Percentiles rank a stretch among this genome's conserved stretches.
Conservation (phyloP, 2,113 vertebrate species). For the Neodontobutis hainanensis region DNA sequence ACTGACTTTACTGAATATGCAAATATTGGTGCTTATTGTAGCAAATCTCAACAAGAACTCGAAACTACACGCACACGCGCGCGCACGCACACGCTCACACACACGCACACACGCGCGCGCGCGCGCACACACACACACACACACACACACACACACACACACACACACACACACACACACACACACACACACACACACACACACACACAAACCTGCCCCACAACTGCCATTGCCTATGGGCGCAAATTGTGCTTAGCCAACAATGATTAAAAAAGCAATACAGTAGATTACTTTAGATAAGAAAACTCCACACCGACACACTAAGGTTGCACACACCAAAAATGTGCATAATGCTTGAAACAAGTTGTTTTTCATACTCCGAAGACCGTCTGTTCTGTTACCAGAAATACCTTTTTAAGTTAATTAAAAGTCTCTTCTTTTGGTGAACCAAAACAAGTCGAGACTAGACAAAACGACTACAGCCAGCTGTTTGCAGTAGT, state of each 20-base stretch:
- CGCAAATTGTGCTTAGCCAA: constrained; percentile 7
- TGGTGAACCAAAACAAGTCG: not conserved
- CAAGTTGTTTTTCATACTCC: not conserved
- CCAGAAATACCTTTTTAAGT: not conserved
- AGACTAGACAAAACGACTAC: not conserved
- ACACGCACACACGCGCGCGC: too few relatives aligned
- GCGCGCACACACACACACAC: too few relatives aligned
- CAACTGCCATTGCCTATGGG: not conserved
- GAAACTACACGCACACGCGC: not conserved
- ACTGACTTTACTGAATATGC: not conserved
- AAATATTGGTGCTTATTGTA: not conserved
- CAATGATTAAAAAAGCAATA: not conserved
- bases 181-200: too few relatives aligned
- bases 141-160: too few relatives aligned
- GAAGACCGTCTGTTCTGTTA: not conserved
- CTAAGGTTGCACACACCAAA: too few relatives aligned
- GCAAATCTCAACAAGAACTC: not conserved
- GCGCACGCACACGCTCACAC: too few relatives aligned
- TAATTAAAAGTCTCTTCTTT: not conserved
- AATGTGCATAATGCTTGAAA: not conserved
- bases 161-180: too few relatives aligned
- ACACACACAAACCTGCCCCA: constrained; percentile 15
- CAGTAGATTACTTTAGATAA: too few relatives aligned
- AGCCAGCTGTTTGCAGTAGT: not conserved
- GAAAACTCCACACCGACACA: too few relatives aligned